phyloP scores from a whole-genome alignment of 2,888 invertebrate genomes.

The Drosophila formosana region DNA sequence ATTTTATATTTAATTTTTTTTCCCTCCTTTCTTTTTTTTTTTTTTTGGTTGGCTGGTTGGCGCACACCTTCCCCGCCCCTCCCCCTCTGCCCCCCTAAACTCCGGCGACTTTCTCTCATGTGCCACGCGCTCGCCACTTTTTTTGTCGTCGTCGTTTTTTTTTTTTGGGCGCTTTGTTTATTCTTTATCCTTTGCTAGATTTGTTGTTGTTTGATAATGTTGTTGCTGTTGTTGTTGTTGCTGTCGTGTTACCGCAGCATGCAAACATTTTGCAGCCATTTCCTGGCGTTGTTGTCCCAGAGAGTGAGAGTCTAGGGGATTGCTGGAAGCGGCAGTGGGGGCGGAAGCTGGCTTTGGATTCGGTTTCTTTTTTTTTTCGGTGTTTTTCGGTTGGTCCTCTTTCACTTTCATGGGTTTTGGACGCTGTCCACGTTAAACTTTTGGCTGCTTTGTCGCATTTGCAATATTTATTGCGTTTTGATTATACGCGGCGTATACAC shows the following conservation, averaged over 20 bases:
- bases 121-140: conserved; percentile 51
- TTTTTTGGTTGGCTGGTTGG: conserved; percentile 1
- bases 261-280: conserved; percentile 75
- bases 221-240: conserved; percentile 31
- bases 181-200: conserved; percentile 68
- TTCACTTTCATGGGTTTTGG: conserved; percentile 56
- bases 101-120: background rate
- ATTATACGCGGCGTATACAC: conserved; percentile 49
- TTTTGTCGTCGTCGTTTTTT: conserved; percentile 2
- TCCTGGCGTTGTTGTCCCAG: conserved; percentile 41
- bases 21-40: background rate
- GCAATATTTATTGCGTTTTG: conserved; percentile 78
- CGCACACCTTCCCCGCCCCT: background rate
- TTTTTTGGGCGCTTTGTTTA: conserved; percentile 58
- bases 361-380: background rate
- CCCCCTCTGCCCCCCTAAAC: background rate
- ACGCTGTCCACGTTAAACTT: conserved; percentile 64
- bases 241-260: conserved; percentile 62
- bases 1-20: conserved; percentile 78
- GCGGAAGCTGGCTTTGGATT: background rate
- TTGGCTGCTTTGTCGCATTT: conserved; percentile 70
- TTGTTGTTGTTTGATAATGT: conserved; percentile 25
- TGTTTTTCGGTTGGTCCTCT: conserved; percentile 18
- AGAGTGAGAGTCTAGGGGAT: conserved; percentile 1
- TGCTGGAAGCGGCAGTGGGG: background rate